Percentiles rank a stretch among this genome's conserved stretches.
These are phyloP conservation scores for Machaerirhynchus nigripectus DNA, from an alignment of 2,113 vertebrate species.

Conservation along the genomic window DNA sequence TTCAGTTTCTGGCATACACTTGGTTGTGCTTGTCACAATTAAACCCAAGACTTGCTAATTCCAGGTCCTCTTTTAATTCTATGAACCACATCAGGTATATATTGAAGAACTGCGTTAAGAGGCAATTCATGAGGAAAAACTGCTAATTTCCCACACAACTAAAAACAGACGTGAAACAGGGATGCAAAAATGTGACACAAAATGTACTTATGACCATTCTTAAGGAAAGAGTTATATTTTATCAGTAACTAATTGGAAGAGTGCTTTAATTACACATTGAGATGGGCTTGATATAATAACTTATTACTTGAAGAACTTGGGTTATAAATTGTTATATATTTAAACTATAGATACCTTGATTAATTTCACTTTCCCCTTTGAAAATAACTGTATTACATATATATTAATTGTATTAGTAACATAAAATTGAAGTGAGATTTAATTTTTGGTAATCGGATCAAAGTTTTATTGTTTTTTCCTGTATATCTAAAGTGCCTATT, in stretches of 20 bases:
- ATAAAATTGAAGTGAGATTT: conserved; percentile 38
- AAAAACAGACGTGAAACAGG: neutral
- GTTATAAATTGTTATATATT: neutral
- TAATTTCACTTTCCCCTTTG: neutral
- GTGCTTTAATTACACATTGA: neutral
- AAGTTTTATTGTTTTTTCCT: conserved; percentile 30
- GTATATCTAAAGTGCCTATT: conserved; percentile 22
- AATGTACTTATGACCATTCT: neutral
- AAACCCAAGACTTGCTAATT: neutral
- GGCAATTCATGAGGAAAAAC: neutral
- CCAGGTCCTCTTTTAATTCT: neutral
- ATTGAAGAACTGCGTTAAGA: neutral
- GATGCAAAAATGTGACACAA: neutral
- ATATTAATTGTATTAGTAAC: conserved; percentile 21
- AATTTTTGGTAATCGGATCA: conserved; percentile 27
- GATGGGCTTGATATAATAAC: neutral
- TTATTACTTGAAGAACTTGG: neutral
- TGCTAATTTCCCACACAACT: neutral
- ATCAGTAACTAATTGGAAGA: neutral
- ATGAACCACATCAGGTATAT: neutral
- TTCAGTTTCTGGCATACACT: neutral
- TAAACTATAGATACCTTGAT: neutral
- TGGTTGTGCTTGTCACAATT: neutral
- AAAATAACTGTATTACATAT: neutral
- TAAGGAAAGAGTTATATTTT: neutral